Evolutionary conservation across 53 echinoderm and acorn worm genomes (phyloP).

Genomic region (Luidia sarsii): DNA sequence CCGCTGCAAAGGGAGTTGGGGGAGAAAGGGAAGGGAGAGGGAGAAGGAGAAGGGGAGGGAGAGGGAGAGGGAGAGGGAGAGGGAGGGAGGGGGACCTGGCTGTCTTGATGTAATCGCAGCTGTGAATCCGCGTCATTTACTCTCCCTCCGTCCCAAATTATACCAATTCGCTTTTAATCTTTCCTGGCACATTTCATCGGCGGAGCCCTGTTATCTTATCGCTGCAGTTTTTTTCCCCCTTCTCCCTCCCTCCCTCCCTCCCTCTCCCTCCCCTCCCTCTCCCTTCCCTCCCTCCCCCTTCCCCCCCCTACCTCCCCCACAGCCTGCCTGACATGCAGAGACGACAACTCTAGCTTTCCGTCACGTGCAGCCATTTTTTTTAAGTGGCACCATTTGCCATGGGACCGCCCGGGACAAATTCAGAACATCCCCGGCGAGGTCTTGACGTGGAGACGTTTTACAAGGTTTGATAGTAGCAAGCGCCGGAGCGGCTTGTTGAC

Average conservation of each 20-base stretch:
- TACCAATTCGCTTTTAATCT: not conserved
- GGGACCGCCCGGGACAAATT: slow-evolving; percentile 28
- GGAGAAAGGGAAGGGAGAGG: too few relatives aligned
- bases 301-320: too few relatives aligned
- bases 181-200: slow-evolving; percentile 35
- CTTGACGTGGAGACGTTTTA: not conserved
- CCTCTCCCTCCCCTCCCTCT: too few relatives aligned
- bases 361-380: too few relatives aligned
- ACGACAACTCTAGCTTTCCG: slow-evolving; percentile 30
- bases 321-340: not conserved
- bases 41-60: too few relatives aligned
- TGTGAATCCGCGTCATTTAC: not conserved
- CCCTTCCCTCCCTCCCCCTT: too few relatives aligned
- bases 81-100: too few relatives aligned
- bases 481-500: not conserved
- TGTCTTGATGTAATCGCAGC: not conserved
- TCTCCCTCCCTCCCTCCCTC: too few relatives aligned
- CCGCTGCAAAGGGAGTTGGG: too few relatives aligned
- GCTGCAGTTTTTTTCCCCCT: slow-evolving; percentile 21
- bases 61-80: too few relatives aligned
- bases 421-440: slow-evolving; percentile 12
- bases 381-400: slow-evolving; percentile 39
- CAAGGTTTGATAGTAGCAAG: not conserved
- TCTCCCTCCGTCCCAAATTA: not conserved
- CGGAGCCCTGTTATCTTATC: slow-evolving; percentile 33